These are phyloP conservation scores for Brachynemurus nebulosus DNA, from an alignment of 2,888 invertebrate species.

Conservation along the genomic window DNA sequence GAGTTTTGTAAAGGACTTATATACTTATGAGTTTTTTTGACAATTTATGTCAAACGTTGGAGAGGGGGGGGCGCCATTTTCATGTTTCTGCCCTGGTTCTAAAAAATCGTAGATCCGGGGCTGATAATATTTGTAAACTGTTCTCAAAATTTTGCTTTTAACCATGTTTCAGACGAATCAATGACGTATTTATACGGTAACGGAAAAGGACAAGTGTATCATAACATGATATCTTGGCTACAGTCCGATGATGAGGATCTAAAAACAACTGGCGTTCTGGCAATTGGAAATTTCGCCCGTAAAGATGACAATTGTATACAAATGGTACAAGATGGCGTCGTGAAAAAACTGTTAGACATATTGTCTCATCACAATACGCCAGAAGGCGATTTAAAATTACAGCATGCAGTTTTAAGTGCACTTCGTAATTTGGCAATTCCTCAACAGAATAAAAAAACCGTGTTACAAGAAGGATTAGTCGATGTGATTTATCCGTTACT, in stretches of 20 bases:
- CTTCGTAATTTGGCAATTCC: conserved; percentile 65
- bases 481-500: conserved; percentile 58
- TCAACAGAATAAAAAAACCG: conserved; percentile 55
- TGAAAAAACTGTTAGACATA: conserved; percentile 48
- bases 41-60: too few species aligned
- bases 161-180: conserved; percentile 55
- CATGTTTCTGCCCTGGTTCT: too few species aligned
- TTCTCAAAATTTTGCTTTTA: too few species aligned
- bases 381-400: conserved; percentile 44
- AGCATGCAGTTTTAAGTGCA: conserved; percentile 64
- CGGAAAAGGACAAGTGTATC: conserved; percentile 57
- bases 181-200: conserved; percentile 73
- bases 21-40: too few species aligned
- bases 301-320: conserved; percentile 71
- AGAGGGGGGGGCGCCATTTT: too few species aligned
- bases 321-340: conserved; percentile 67
- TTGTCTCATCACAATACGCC: conserved; percentile 41
- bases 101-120: too few species aligned
- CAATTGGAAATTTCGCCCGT: conserved; percentile 81
- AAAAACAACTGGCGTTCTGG: conserved; percentile 68
- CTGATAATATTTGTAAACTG: conserved; percentile 6
- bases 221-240: conserved; percentile 64
- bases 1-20: too few species aligned
- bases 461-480: conserved; percentile 59
- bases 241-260: conserved; percentile 58